Evolutionary conservation across 2,113 vertebrate species (phyloP), one percentile per base, ranked within the genome.

Genomic region (Bujurquina vittata): DNA sequence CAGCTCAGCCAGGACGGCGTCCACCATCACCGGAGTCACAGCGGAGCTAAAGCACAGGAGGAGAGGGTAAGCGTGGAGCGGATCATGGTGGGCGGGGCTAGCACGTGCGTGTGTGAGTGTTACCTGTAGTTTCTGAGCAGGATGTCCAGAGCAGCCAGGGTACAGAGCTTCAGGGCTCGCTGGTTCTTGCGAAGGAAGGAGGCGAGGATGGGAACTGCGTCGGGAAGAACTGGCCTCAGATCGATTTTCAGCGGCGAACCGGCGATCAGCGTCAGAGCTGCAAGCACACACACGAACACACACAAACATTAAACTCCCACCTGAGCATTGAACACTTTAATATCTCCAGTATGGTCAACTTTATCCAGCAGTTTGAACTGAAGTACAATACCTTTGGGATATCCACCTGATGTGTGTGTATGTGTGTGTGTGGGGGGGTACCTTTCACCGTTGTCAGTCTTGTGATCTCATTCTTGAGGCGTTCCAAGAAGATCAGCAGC

Each of bases 101-200:
- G 37, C 57, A 10, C n/a, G 15, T 54, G 62, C 33, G 10, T 20
- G 55, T 29, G 67, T 43, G 65, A 60, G 18, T 14, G 9, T 74
- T 76, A 98, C 88, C 97, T 98, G 88, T 99, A 99, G 94, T 98
- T 99, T 88, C 99, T 96, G 82, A 99, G 97, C 86, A 99, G 95
- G 89, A 99, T 99, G 95, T 99, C 98, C 78, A 99, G 94, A 5
- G 97, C 97, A 15, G 97, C 97, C 77, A 99, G 97, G 10, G 98
- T 99, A 85, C 98, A 97, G 75, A 99, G 95, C 93, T 99, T 99
- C 91, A 99, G 93, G 57, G 98, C 98, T 87, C 98, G 94, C 92
- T 99, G 98, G 93, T 99, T 99, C 94, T 99, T 99, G 69, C 98
- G 96, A 75, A 99, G 94, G 94, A 99, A 99, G 59, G 98, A 99